Conservation (phyloP, 2,113 vertebrate species). For the Myiozetetes cayanensis region DNA sequence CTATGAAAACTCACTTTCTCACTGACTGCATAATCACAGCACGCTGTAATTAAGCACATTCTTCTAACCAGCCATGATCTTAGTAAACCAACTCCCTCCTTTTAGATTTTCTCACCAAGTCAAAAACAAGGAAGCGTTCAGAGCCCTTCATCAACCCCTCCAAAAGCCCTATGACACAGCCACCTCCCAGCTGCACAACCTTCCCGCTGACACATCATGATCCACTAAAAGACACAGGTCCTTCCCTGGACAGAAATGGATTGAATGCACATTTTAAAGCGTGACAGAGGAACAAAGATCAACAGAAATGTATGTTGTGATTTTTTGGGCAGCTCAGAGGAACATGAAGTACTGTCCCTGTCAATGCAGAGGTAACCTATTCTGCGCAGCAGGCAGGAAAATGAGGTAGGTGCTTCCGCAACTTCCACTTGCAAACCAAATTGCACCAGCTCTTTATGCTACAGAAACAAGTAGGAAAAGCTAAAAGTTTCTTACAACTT, state of each 20-base stretch:
- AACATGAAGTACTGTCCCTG: not conserved
- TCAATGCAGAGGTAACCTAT: not conserved
- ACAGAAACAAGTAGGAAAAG: not conserved
- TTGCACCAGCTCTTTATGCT: not conserved
- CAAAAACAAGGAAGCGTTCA: not conserved
- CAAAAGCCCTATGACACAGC: not conserved
- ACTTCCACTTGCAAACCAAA: not conserved
- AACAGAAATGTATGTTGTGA: not conserved
- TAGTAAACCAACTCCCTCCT: not conserved
- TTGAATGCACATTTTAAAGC: not conserved
- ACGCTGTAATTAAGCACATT: not conserved
- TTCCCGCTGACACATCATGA: rapidly evolving
- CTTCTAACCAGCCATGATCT: not conserved
- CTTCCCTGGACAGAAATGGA: not conserved
- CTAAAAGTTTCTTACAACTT: not conserved
- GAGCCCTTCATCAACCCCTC: not conserved
- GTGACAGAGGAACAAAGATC: not conserved
- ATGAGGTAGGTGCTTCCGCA: not conserved
- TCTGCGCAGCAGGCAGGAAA: not conserved
- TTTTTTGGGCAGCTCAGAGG: not conserved
- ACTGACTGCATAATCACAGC: not conserved
- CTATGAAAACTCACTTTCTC: not conserved
- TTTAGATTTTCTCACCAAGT: not conserved
- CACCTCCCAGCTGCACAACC: not conserved
- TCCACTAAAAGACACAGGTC: not conserved